A percentile compares a stretch with the other conserved stretches of the same genome.
These are phyloP conservation scores for Calcarius lapponicus DNA, from an alignment of 2,797 vertebrate species.

Conservation along the genomic window DNA sequence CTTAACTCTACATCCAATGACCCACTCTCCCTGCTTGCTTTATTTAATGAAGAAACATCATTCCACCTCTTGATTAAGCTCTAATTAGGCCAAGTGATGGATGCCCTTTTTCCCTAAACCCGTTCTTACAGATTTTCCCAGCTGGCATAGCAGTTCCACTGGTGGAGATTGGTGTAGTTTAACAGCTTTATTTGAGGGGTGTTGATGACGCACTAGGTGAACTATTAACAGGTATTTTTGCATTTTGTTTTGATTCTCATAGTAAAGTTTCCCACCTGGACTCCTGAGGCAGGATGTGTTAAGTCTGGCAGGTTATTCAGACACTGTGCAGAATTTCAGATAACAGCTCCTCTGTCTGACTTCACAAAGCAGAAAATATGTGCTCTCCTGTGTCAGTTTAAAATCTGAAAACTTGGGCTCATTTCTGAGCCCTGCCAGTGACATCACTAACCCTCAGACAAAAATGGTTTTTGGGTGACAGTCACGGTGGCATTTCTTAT, in stretches of 20 bases:
- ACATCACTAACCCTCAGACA: background rate
- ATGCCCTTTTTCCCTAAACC: background rate
- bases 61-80: background rate
- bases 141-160: background rate
- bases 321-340: constrained; percentile 40
- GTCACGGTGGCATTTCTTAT: background rate
- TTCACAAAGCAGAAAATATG: constrained; percentile 22
- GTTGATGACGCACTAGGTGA: constrained; percentile 12
- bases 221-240: constrained; percentile 43
- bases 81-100: background rate
- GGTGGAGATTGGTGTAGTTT: background rate
- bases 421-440: constrained; percentile 2
- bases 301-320: constrained; percentile 59
- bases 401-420: background rate
- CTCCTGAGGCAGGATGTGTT: constrained; percentile 57
- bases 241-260: constrained; percentile 32
- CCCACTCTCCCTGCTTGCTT: background rate
- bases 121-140: background rate
- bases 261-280: constrained; percentile 65
- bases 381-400: background rate
- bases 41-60: background rate
- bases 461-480: background rate
- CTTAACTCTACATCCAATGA: background rate
- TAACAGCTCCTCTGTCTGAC: constrained; percentile 51
- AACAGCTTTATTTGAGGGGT: constrained; percentile 34